A percentile compares a stretch with the other conserved stretches of the same genome.
phyloP scores from a whole-genome alignment of 2,797 vertebrate genomes.

The Microhierax caerulescens region DNA sequence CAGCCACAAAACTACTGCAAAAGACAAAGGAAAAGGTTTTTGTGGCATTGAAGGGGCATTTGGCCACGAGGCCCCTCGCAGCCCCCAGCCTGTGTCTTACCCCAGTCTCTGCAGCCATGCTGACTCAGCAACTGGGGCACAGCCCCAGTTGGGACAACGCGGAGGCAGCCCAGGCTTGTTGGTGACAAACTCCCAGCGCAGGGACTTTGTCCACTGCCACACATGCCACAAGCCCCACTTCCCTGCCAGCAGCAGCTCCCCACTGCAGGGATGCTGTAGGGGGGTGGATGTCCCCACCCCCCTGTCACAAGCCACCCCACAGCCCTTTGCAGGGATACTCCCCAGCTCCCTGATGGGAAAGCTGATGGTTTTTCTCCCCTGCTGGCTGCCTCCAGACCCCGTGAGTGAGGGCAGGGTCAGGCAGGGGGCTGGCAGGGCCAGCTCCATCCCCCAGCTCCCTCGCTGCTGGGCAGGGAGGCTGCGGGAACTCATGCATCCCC shows the following conservation, averaged over 20 bases:
- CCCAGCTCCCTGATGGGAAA: background rate
- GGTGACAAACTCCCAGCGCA: background rate
- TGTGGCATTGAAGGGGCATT: background rate
- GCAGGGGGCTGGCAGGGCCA: background rate
- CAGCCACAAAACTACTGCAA: background rate
- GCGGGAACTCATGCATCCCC: background rate
- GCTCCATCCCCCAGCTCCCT: background rate
- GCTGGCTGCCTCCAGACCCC: background rate
- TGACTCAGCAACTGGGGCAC: background rate
- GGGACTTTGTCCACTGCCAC: background rate
- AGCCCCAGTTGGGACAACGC: background rate
- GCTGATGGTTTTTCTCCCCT: background rate
- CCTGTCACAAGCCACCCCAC: background rate
- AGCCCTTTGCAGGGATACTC: background rate
- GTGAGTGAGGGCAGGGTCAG: background rate
- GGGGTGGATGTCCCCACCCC: rapidly evolving
- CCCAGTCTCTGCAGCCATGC: background rate
- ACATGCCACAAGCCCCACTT: background rate
- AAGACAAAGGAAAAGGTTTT: background rate
- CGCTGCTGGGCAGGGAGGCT: background rate
- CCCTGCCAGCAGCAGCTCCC: background rate
- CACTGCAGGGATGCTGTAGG: rapidly evolving
- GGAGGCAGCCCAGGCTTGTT: background rate
- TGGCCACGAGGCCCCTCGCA: rapidly evolving
- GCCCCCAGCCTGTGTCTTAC: background rate